phyloP scores from a whole-genome alignment of 2,797 vertebrate species.

The Sandelia bainsii region DNA sequence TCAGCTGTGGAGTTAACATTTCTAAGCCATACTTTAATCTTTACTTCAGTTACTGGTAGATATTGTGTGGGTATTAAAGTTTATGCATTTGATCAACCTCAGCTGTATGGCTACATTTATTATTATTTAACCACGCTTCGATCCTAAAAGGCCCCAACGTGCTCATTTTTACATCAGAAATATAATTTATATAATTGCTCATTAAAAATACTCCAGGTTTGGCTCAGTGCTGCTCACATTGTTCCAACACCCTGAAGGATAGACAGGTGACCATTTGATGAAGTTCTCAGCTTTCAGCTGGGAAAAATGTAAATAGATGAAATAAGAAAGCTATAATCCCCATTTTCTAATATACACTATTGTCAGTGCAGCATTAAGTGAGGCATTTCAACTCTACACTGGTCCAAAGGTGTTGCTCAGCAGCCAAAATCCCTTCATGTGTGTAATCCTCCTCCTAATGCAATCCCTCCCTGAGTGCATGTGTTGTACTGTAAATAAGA shows the following conservation, averaged over 20 bases:
- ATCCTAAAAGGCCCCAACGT: slow-evolving; percentile 24
- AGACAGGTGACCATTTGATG: slow-evolving; percentile 40
- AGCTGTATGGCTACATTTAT: slow-evolving; percentile 27
- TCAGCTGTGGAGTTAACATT: slow-evolving; percentile 52
- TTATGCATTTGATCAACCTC: slow-evolving; percentile 46
- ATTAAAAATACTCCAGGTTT: slow-evolving; percentile 38
- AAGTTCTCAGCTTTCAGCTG: slow-evolving; percentile 36
- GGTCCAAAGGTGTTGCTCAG: slow-evolving; percentile 47
- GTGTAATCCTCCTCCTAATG: slow-evolving; percentile 48
- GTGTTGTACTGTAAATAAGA: slow-evolving; percentile 73
- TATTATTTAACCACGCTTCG: slow-evolving; percentile 22
- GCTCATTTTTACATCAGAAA: slow-evolving; percentile 20
- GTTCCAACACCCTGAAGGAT: slow-evolving; percentile 41
- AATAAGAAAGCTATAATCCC: slow-evolving; percentile 39
- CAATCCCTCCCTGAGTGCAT: slow-evolving; percentile 39
- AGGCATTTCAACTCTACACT: slow-evolving; percentile 49
- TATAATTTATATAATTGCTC: slow-evolving; percentile 38
- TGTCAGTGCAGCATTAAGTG: slow-evolving; percentile 42
- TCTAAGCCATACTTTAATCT: slow-evolving; percentile 38
- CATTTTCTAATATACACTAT: slow-evolving; percentile 25
- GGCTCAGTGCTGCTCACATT: slow-evolving; percentile 12
- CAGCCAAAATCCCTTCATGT: slow-evolving; percentile 49
- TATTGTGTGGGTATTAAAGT: slow-evolving; percentile 26
- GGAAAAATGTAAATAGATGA: slow-evolving; percentile 43
- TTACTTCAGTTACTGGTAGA: slow-evolving; percentile 35